Conservation (phyloP, 1,140 invertebrate species). For the Delia radicum region DNA sequence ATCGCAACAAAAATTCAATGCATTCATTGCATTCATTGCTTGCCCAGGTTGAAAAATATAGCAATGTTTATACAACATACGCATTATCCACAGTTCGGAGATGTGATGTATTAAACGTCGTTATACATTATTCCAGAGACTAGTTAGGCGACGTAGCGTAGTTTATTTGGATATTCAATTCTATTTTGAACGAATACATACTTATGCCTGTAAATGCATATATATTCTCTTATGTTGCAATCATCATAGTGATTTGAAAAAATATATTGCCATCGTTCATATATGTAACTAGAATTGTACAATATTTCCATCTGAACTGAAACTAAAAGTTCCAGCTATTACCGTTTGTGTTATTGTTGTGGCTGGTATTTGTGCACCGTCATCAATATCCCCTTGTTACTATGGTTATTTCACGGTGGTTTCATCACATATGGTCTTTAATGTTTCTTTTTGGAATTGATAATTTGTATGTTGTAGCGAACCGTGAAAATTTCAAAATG, state of each 20-base stretch:
- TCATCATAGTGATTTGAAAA: background rate
- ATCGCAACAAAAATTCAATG: background rate
- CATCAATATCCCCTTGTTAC: background rate
- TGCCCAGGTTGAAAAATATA: too few species aligned
- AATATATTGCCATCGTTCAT: background rate
- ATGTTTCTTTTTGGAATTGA: background rate
- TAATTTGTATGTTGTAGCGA: slow-evolving; percentile 1
- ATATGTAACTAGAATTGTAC: background rate
- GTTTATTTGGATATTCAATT: background rate
- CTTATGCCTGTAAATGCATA: too few species aligned
- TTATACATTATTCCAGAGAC: background rate
- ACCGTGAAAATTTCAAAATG: slow-evolving; percentile 1
- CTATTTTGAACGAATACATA: too few species aligned
- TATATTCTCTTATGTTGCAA: background rate
- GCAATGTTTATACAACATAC: background rate
- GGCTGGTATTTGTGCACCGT: background rate
- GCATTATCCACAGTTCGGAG: background rate
- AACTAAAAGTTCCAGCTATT: background rate
- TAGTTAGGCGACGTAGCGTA: background rate
- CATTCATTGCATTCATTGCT: background rate
- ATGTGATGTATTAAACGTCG: slow-evolving; percentile 4
- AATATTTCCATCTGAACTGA: background rate
- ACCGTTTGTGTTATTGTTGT: background rate
- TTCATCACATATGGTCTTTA: background rate
- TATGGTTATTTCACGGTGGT: slow-evolving; percentile 3